Percentiles rank a stretch among this genome's conserved stretches.
These are phyloP conservation scores for Cylas formicarius DNA, from an alignment of 1,140 invertebrate species.

Conservation along the genomic window DNA sequence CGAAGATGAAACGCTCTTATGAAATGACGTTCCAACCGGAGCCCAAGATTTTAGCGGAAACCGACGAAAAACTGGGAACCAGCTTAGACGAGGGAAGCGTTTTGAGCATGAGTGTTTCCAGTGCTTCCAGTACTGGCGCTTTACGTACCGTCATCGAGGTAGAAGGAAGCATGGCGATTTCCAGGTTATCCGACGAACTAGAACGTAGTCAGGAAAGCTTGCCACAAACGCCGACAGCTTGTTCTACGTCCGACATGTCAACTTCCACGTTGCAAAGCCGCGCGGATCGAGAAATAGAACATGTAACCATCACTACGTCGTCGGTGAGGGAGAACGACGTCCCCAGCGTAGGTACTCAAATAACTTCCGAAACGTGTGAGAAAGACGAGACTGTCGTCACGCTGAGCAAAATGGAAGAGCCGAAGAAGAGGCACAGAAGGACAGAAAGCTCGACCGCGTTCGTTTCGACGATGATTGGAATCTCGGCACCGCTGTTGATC, in stretches of 20 bases:
- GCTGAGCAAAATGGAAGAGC: slow-evolving; percentile 44
- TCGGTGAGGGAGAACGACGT: slow-evolving; percentile 44
- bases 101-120: slow-evolving; percentile 49
- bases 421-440: slow-evolving; percentile 47
- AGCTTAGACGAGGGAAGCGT: slow-evolving; percentile 52
- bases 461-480: slow-evolving; percentile 29
- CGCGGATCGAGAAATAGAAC: slow-evolving; percentile 37
- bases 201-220: slow-evolving; percentile 32
- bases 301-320: slow-evolving; percentile 51
- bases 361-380: slow-evolving; percentile 45
- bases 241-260: slow-evolving; percentile 33
- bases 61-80: slow-evolving; percentile 46
- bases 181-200: slow-evolving; percentile 43
- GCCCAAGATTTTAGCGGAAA: slow-evolving; percentile 41
- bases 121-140: slow-evolving; percentile 46
- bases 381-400: slow-evolving; percentile 43
- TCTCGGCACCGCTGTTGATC: slow-evolving; percentile 20
- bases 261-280: slow-evolving; percentile 34
- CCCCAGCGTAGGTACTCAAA: slow-evolving; percentile 48
- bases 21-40: slow-evolving; percentile 84
- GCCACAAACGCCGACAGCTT: slow-evolving; percentile 26
- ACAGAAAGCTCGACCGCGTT: slow-evolving; percentile 48
- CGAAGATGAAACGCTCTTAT: slow-evolving; percentile 77
- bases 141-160: slow-evolving; percentile 50
- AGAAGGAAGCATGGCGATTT: slow-evolving; percentile 42